These are phyloP conservation scores for Pemphredon lugubris DNA, from an alignment of 2,888 invertebrate species.

Conservation along the genomic window DNA sequence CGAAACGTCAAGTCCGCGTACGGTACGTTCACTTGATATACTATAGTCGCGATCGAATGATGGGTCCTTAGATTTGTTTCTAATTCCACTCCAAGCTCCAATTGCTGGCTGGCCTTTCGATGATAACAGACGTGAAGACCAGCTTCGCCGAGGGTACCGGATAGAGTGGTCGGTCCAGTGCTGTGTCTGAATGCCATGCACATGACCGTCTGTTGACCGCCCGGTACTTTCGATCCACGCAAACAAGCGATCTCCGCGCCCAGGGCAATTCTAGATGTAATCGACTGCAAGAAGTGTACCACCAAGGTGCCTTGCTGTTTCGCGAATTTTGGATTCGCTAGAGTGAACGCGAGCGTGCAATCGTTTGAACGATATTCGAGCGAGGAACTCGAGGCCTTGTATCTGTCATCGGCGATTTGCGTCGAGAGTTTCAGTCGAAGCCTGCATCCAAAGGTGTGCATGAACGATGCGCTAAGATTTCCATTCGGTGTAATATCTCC, in stretches of 20 bases:
- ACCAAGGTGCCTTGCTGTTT: conserved; percentile 72
- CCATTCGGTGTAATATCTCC: conserved; percentile 76
- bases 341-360: conserved; percentile 70
- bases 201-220: conserved; percentile 69
- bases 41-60: conserved; percentile 84
- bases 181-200: conserved; percentile 80
- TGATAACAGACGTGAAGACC: conserved; percentile 84
- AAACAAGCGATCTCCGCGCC: conserved; percentile 75
- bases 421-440: conserved; percentile 71
- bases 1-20: conserved; percentile 84
- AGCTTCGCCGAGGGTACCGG: conserved; percentile 84
- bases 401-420: conserved; percentile 68
- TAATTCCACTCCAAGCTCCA: conserved; percentile 86
- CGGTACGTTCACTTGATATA: conserved; percentile 85
- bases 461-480: conserved; percentile 70
- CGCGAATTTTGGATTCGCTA: conserved; percentile 69
- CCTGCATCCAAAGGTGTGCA: conserved; percentile 76
- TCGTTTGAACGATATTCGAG: conserved; percentile 78
- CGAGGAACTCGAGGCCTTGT: conserved; percentile 65
- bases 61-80: conserved; percentile 84
- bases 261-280: conserved; percentile 76
- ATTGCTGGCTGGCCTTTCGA: conserved; percentile 84
- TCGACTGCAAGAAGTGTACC: conserved; percentile 75
- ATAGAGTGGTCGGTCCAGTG: conserved; percentile 85
- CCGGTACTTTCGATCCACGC: conserved; percentile 64